Evolutionary conservation across 2,888 invertebrate genomes (phyloP), one percentile per base, ranked within the genome.

Genomic region (Calameuta pallipes): DNA sequence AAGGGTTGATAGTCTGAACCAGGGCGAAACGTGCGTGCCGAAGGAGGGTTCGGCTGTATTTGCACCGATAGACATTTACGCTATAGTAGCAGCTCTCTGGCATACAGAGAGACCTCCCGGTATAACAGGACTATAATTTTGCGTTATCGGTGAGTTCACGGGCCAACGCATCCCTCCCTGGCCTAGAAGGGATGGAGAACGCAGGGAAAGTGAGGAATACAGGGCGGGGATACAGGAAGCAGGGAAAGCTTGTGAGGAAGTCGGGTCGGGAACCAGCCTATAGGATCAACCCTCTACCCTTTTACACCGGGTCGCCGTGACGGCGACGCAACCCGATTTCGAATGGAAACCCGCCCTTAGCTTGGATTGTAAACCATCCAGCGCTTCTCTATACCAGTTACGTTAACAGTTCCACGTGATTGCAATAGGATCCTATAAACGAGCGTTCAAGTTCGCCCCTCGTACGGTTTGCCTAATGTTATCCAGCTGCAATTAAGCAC

Each of bases 81-180:
- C 35, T 33, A 74, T 69, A 68, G 82, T 78, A 80, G 3, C 1
- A 3, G 81, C 73, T 77, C 81, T 81, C 77, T 81, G 75, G 82
- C 84, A 77, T 56, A 23, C 56, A 23, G 23, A 56, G 23, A 56
- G 9, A 23, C 56, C 23, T 9, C 23, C 23, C 9, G 9, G 9
- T 34, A 80, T 83, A 78, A 78, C 80, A 77, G 77, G 84, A 86
- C 89, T 87, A 89, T 90, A 90, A 90, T 89, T 90, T 87, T 89
- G 88, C 87, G 89, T 90, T 90, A 90, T 90, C 90, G 87, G 87
- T 83, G 86, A 87, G 88, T 90, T 90, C 89, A 90, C 90, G 89
- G 90, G 80, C 90, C 87, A 90, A 88, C 87, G 90, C 89, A 83
- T 87, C 85, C 83, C 85, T 84, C 81, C 83, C 82, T 85, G 34